Evolutionary conservation across 2,797 vertebrate species (phyloP).

Genomic region (Tangara arthus): DNA sequence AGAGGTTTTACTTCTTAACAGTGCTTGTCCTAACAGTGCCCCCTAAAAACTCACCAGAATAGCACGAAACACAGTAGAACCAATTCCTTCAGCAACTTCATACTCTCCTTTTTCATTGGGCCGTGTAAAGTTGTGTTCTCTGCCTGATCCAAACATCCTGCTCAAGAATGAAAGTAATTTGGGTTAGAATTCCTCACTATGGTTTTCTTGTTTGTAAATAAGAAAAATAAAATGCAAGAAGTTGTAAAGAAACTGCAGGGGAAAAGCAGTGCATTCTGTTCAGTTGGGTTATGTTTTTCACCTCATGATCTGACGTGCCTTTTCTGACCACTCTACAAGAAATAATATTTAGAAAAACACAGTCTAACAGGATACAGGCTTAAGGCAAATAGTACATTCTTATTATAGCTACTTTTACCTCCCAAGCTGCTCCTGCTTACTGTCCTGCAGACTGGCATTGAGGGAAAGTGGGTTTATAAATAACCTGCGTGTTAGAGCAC

Average conservation of each 20-base stretch:
- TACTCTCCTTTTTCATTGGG: conserved; percentile 98
- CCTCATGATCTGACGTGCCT: background rate
- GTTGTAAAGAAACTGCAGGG: background rate
- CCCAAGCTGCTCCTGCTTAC: background rate
- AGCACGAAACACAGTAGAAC: conserved; percentile 96
- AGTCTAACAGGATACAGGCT: background rate
- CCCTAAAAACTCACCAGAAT: conserved; percentile 86
- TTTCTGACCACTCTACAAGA: background rate
- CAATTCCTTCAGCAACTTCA: conserved; percentile 97
- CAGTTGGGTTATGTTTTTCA: background rate
- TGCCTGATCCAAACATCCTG: conserved; percentile 99
- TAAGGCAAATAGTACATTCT: background rate
- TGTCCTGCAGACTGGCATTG: background rate
- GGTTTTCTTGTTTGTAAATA: no score
- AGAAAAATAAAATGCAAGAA: background rate
- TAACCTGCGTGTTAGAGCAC: background rate
- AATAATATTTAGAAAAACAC: background rate
- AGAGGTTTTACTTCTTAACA: background rate
- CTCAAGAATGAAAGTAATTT: background rate
- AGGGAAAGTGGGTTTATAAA: conserved; percentile 19
- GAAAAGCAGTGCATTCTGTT: background rate
- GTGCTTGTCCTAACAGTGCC: background rate
- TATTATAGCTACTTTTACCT: background rate
- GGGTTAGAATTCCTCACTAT: background rate
- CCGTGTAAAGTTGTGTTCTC: conserved; percentile 98